Conservation (phyloP, 2,888 invertebrate genomes). For the Polia nebulosa region DNA sequence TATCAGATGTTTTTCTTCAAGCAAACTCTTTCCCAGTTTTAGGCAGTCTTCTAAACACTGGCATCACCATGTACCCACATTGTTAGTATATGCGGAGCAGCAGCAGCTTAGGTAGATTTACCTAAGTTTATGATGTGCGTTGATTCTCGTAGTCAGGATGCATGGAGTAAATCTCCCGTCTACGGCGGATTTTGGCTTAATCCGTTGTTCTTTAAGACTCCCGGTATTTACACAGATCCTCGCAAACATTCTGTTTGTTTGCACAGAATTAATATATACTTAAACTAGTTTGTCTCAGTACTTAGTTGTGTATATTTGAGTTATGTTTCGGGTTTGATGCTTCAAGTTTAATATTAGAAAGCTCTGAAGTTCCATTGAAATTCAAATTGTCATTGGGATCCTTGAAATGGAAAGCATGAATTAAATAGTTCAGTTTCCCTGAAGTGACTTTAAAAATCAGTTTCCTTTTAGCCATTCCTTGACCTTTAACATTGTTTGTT, state of each 20-base stretch:
- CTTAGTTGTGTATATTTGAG: slow-evolving; percentile 41
- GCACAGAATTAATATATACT: slow-evolving; percentile 47
- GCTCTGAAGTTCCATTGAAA: background rate
- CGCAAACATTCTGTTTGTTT: slow-evolving; percentile 55
- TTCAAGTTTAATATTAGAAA: slow-evolving; percentile 33
- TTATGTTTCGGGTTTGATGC: slow-evolving; percentile 38
- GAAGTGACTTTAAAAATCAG: background rate
- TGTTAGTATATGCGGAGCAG: slow-evolving; percentile 35
- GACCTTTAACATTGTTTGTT: slow-evolving; percentile 14
- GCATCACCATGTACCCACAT: slow-evolving; percentile 47
- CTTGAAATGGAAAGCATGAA: background rate
- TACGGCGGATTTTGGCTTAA: slow-evolving; percentile 60
- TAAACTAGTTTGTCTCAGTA: slow-evolving; percentile 45
- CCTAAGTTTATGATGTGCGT: slow-evolving; percentile 64
- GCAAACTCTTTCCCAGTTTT: slow-evolving; percentile 8
- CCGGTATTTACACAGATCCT: slow-evolving; percentile 48
- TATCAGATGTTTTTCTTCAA: background rate
- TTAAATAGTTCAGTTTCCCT: background rate
- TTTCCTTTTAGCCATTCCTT: slow-evolving; percentile 11
- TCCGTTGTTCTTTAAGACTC: slow-evolving; percentile 63
- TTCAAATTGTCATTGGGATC: slow-evolving; percentile 8
- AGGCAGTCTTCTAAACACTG: slow-evolving; percentile 13
- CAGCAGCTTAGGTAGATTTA: slow-evolving; percentile 40
- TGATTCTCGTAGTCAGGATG: slow-evolving; percentile 56
- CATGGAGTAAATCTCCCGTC: slow-evolving; percentile 61